phyloP scores from a whole-genome alignment of 2,797 vertebrate genomes.

The Lepus oiostolus region DNA sequence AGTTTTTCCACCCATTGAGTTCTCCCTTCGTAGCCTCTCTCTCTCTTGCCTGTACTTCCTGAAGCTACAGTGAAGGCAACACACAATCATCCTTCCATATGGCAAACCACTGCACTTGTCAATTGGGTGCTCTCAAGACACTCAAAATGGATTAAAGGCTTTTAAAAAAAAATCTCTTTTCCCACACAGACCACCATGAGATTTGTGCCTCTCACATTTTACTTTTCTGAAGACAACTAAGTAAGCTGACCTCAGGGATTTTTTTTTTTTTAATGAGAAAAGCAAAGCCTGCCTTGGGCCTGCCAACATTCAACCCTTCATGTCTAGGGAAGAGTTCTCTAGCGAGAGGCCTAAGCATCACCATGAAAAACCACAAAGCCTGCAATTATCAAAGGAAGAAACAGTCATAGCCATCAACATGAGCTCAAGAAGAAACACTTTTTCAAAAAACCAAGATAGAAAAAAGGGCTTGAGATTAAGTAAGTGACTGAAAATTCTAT shows the following conservation, averaged over 20 bases:
- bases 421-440: neutral
- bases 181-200: neutral
- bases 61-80: neutral
- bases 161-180: constrained; percentile 14
- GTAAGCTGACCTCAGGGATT: neutral
- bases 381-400: neutral
- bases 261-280: neutral
- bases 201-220: constrained; percentile 2
- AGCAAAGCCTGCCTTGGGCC: neutral
- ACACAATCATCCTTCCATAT: neutral
- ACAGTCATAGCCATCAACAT: neutral
- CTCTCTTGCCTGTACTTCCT: neutral
- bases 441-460: neutral
- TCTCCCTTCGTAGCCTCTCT: neutral
- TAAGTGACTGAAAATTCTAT: neutral
- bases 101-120: neutral
- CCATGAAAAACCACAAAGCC: constrained; percentile 8
- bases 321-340: neutral
- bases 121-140: neutral
- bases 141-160: neutral
- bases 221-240: constrained; percentile 51
- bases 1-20: neutral
- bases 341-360: neutral
- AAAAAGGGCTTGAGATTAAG: neutral
- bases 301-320: neutral